Base-by-base conservation (phyloP, 2,797 vertebrate species). In the Leptoclinus maculatus region DNA sequence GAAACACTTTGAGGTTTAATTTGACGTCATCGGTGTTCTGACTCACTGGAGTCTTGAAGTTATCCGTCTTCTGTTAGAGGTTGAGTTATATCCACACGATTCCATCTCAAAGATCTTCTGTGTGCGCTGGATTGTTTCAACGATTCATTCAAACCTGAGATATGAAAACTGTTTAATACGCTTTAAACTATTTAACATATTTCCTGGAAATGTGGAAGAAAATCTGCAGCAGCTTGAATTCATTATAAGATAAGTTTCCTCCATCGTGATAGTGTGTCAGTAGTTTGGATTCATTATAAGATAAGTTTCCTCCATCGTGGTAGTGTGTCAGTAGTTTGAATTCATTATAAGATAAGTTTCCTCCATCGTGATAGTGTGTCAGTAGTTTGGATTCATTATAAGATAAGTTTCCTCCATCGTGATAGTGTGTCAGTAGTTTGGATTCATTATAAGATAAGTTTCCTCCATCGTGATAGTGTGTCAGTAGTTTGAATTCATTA, bases 1-100 rank as follows among this genome's bases (percentile, higher is more conserved):
- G 8, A 58, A 11, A 16, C 2, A 9, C 60, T 74, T 8, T 7
- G 21, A 67, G 66, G 77, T 25, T 74, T 64, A 74, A 57, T 63
- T 36, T 47, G 47, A 65, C 49, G 49, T 47, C 25, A 72, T 75
- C 53, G 3, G 25, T 27, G 2, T 3, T 27, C 3, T 27, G 41
- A 57, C 39, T 10, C 47, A n/a, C 47, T 2, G 9, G 16, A 69
- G 71, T 49, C 27, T 27, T 12, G 53, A 75, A 11, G 34, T 69
- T 51, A 56, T 56, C 53, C 7, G 4, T 5, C 32, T 34, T 34
- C 32, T 7, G 4, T 34, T 34, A 34, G 7, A 34, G 32, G 45
- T 47, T 0, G 17, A 9, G 45, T 21, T 2, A 3, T 19, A 23
- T 10, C 7, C 47, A 21, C 21, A 19, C 10, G 8, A n/a, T 9